Base-by-base conservation (phyloP, 1,140 invertebrate genomes). In the Panonychus citri region DNA sequence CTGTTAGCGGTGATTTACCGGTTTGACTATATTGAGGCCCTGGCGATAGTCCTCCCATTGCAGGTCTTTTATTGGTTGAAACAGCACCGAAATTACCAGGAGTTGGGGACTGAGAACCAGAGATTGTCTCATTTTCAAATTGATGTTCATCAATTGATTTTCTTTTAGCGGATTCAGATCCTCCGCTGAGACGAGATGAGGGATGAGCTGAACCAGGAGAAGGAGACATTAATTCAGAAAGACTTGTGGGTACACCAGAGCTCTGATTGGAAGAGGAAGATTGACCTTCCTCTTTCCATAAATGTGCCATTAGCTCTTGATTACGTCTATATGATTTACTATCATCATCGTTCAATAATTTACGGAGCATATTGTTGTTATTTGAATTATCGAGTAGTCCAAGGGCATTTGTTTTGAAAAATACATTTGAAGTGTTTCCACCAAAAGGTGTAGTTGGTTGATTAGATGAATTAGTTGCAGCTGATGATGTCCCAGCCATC, bases 311-410 rank as follows among this genome's bases (percentile, higher is more conserved):
- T 5, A 49, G 17, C 3, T 56, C 42, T 26, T 56, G 42, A 26
- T 56, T 50, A 5, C 21, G 17, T 1, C 46, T 28, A 42, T 54
- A 39, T 25, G n/a, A 26, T 25, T 57, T 59, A 24, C 13, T 26
- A 28, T 59, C 58, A 51, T 59, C 58, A 43, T 57, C 58, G 40
- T 59, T 59, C 17, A 59, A 30, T 27, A 59, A 53, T 39, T 50
- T 57, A 24, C 58, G 48, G n/a, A 59, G 42, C 58, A 59, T 59
- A 50, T 59, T 57, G 27, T 59, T 59, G 46, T 50, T 58, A 13
- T 25, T n/a, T 43, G 26, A 27, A 21, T 39, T 56, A 17, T 43
- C 52, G 27, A 12, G 19, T 28, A 12, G 21, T 21, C 19, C 48
- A 50, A 25, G 15, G 17, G 12, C 50, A 17, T 7, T 56, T 25